These are phyloP conservation scores for Stichodactyla mertensii DNA, from an alignment of 64 coral and sea anemone genomes.

Conservation along the genomic window DNA sequence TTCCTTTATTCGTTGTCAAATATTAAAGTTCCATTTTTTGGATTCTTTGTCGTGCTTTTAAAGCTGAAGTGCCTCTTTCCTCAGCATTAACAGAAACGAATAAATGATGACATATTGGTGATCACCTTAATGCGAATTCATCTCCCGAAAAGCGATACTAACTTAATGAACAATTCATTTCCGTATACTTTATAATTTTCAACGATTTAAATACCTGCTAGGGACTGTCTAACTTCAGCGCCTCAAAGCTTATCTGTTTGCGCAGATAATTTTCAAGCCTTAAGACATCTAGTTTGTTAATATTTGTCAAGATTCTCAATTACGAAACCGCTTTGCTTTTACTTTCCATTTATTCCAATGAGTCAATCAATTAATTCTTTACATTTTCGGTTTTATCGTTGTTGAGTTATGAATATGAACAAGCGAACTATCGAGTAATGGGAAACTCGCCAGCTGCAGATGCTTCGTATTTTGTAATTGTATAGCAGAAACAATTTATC, in stretches of 20 bases:
- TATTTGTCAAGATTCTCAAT: neutral
- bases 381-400: neutral
- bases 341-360: neutral
- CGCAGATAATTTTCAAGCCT: neutral
- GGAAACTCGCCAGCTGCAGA: neutral
- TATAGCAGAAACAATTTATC: slow-evolving; percentile 2
- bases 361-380: neutral
- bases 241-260: neutral
- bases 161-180: slow-evolving; percentile 9
- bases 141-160: slow-evolving; percentile 8
- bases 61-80: neutral
- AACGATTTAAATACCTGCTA: slow-evolving; percentile 5
- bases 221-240: neutral
- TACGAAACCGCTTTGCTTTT: neutral
- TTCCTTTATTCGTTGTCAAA: neutral
- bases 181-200: neutral
- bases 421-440: neutral
- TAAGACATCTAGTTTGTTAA: neutral
- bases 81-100: neutral
- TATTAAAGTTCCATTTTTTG: neutral
- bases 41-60: neutral
- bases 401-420: slow-evolving; percentile 6
- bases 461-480: neutral
- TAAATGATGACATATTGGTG: neutral
- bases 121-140: neutral